Conservation (phyloP, 2,113 vertebrate genomes). For the Chamaea fasciata region DNA sequence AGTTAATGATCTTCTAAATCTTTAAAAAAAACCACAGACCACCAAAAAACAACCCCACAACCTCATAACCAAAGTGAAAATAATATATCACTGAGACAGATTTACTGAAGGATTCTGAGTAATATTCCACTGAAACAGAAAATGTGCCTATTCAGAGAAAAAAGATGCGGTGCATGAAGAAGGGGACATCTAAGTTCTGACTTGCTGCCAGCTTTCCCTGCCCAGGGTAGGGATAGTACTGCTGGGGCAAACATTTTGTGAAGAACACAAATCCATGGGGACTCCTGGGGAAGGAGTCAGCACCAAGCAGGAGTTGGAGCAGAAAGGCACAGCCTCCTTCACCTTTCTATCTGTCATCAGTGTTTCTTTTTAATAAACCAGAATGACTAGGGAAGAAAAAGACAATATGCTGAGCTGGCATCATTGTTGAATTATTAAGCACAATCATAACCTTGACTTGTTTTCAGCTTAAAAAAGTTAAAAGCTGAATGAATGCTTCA, state of each 20-base stretch:
- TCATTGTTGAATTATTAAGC: conserved; percentile 43
- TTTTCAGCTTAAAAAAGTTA: conserved; percentile 31
- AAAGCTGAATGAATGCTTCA: conserved; percentile 8
- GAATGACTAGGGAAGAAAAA: conserved; percentile 32
- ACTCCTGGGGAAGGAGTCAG: background rate
- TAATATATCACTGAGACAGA: background rate
- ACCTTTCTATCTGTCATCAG: background rate
- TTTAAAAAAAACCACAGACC: background rate
- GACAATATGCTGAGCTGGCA: conserved; percentile 54
- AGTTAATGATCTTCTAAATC: background rate
- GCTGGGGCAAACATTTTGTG: background rate
- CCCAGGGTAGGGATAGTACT: background rate
- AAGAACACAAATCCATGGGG: background rate
- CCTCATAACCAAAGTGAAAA: background rate
- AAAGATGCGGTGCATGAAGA: background rate
- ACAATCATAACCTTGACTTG: conserved; percentile 59
- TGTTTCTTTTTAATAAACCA: conserved; percentile 45
- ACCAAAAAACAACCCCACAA: background rate
- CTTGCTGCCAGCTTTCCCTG: background rate
- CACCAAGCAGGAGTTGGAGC: background rate
- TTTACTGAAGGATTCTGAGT: background rate
- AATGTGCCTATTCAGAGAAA: background rate
- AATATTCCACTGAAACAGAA: conserved; percentile 3
- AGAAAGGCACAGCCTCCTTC: conserved; percentile 19
- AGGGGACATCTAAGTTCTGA: background rate